Conservation (phyloP, 2,113 vertebrate genomes). For the Piaya cayana region DNA sequence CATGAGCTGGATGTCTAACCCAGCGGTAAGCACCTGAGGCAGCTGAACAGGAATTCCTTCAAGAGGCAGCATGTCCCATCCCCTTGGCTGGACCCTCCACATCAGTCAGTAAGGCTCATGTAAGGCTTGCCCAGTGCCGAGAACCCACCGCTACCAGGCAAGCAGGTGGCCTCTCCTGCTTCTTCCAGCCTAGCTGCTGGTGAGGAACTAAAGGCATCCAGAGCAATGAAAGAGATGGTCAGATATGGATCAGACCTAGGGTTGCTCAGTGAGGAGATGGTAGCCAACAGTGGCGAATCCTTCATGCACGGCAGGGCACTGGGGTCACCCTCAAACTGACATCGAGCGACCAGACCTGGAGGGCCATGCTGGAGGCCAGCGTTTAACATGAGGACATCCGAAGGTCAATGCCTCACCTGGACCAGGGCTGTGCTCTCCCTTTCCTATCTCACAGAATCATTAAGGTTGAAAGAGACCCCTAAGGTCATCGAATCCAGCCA, state of each 20-base stretch:
- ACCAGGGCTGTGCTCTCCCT: not conserved
- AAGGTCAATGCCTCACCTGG: not conserved
- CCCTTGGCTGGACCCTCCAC: not conserved
- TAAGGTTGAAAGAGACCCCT: too few relatives aligned
- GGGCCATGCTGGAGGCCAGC: not conserved
- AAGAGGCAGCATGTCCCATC: not conserved
- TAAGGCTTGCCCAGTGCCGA: not conserved
- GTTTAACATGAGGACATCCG: not conserved
- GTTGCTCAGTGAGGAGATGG: not conserved
- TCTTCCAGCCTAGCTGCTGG: not conserved
- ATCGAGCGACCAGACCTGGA: not conserved
- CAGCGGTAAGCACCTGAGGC: not conserved
- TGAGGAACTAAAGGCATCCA: not conserved
- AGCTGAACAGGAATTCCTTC: not conserved
- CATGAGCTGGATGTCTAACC: not conserved
- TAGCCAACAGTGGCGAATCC: too few relatives aligned
- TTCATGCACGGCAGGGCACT: not conserved
- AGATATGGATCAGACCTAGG: not conserved
- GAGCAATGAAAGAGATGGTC: not conserved
- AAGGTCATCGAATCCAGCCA: too few relatives aligned
- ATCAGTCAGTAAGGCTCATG: not conserved
- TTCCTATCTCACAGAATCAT: too few relatives aligned
- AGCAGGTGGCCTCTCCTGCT: not conserved
- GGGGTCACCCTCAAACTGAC: not conserved
- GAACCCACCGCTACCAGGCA: not conserved